Conservation (phyloP, 2,113 vertebrate genomes). For the Beaufortia kweichowensis region DNA sequence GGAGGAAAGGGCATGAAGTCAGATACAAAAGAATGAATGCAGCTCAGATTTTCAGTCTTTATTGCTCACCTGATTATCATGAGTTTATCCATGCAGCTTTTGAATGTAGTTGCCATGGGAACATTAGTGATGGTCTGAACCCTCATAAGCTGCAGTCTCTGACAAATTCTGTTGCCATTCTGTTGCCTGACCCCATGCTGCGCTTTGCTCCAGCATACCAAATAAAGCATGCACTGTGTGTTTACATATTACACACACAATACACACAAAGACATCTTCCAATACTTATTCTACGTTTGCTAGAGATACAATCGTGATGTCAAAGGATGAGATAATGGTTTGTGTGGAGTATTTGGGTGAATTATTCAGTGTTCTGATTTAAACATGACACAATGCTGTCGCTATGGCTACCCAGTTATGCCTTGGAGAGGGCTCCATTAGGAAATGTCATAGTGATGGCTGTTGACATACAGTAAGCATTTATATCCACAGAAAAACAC, state of each 20-base stretch:
- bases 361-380: conserved; percentile 62
- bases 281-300: not conserved
- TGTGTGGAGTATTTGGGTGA: conserved; percentile 47
- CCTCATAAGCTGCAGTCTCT: conserved; percentile 25
- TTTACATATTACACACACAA: not conserved
- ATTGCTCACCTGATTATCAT: conserved; percentile 36
- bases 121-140: conserved; percentile 28
- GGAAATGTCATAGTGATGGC: conserved; percentile 55
- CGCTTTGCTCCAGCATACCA: not conserved
- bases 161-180: not conserved
- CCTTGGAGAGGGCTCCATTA: conserved; percentile 36
- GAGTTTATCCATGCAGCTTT: conserved; percentile 1
- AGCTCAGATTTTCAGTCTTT: not conserved
- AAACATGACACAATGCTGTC: conserved; percentile 65
- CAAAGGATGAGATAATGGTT: not conserved
- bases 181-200: not conserved
- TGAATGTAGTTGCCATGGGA: conserved; percentile 47
- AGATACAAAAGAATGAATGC: conserved; percentile 3
- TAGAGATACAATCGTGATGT: not conserved
- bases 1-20: not conserved
- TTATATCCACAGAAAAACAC: conserved; percentile 45
- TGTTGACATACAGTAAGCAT: conserved; percentile 25
- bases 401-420: conserved; percentile 70
- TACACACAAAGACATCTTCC: not conserved
- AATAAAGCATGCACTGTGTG: not conserved